phyloP scores from a whole-genome alignment of 2,113 vertebrate species.

The Lamprotornis superbus region DNA sequence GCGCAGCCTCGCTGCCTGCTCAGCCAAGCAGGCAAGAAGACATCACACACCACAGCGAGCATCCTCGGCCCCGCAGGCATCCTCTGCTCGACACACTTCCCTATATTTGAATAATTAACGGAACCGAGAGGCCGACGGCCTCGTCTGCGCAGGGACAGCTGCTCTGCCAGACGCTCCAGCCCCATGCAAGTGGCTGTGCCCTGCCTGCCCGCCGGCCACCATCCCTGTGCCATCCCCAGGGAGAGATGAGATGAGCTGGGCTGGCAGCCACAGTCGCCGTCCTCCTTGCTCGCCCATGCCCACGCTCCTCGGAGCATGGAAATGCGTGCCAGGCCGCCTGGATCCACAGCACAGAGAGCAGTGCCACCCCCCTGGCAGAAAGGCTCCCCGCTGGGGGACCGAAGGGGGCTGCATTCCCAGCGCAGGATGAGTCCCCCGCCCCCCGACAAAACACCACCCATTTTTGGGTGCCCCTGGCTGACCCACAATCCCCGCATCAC shows the following conservation, averaged over 20 bases:
- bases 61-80: neutral
- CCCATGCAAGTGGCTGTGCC: neutral
- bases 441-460: neutral
- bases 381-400: neutral
- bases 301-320: neutral
- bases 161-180: neutral
- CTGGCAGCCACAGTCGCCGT: neutral
- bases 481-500: rapidly evolving
- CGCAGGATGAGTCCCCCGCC: rapidly evolving
- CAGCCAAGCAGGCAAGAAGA: neutral
- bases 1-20: neutral
- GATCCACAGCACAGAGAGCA: neutral
- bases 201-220: neutral
- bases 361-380: neutral
- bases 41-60: neutral
- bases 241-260: neutral
- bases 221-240: neutral
- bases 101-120: constrained; percentile 49
- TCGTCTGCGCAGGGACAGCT: neutral
- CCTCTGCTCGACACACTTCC: constrained; percentile 39
- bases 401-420: neutral
- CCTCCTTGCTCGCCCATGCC: rapidly evolving
- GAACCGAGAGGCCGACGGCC: neutral
- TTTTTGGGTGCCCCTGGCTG: neutral
- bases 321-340: neutral